Percentiles rank a stretch among this genome's conserved stretches.
phyloP scores from a whole-genome alignment of 2,797 vertebrate genomes.

The Otus scops region DNA sequence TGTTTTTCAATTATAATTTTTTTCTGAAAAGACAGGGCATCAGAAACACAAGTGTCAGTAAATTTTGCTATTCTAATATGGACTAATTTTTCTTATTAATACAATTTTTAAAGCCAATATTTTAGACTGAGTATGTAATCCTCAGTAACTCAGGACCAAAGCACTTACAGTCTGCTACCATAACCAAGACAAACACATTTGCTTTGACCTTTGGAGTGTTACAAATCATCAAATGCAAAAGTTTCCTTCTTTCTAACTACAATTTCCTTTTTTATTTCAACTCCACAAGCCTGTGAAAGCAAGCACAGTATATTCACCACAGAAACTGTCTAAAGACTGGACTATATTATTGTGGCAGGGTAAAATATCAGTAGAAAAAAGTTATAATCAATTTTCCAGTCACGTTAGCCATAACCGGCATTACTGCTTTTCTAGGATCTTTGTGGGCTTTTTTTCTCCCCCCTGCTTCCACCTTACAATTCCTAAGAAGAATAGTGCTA shows the following conservation, averaged over 20 bases:
- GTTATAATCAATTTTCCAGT: neutral
- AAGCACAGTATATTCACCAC: neutral
- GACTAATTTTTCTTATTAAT: neutral
- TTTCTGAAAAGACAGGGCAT: neutral
- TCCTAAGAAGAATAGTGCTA: neutral
- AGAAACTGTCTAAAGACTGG: neutral
- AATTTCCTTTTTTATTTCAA: neutral
- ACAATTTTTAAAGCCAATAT: neutral
- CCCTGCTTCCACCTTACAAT: neutral
- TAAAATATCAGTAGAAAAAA: neutral
- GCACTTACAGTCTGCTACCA: neutral
- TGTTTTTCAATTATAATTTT: neutral
- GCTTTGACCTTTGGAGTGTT: neutral
- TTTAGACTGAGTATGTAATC: neutral
- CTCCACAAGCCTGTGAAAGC: neutral
- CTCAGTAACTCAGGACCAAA: neutral
- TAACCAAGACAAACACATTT: neutral
- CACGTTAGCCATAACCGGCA: neutral
- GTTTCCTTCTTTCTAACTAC: neutral
- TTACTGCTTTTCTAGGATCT: neutral
- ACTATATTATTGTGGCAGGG: neutral
- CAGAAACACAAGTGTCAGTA: neutral
- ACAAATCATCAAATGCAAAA: neutral
- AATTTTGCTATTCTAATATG: neutral
- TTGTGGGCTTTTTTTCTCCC: neutral